Conservation (phyloP, 1,140 invertebrate species). For the Caenorhabditis brenneri region DNA sequence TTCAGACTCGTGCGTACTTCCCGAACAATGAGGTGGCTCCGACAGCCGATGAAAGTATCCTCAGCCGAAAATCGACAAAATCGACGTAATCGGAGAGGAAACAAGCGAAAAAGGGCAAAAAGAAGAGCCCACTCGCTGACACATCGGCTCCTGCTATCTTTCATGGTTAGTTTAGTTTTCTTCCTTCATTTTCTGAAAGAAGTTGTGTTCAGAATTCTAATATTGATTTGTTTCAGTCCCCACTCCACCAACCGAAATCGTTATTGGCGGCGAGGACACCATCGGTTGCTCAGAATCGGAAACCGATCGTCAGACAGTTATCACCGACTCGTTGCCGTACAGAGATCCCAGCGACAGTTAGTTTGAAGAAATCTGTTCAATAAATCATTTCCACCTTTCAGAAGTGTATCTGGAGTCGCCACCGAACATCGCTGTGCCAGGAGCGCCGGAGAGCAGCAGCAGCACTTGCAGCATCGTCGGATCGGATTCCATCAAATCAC, state of each 20-base stretch:
- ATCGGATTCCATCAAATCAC: background rate
- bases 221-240: no score
- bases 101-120: conserved; percentile 4
- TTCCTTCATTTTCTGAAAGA: background rate
- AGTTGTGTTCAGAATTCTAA: no score
- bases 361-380: no score
- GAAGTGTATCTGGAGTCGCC: background rate
- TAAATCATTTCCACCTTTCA: background rate
- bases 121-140: background rate
- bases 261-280: background rate
- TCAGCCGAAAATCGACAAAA: conserved; percentile 22
- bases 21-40: conserved; percentile 12
- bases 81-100: conserved; percentile 17
- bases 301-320: conserved; percentile 20
- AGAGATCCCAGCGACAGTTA: conserved; percentile 21
- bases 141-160: background rate
- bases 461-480: background rate
- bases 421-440: background rate
- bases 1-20: conserved; percentile 1
- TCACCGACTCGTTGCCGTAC: conserved; percentile 24
- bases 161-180: background rate
- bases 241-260: background rate
- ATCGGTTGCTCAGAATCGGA: background rate
- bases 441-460: background rate
- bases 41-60: background rate